Conservation (phyloP, 2,797 vertebrate genomes). For the Gastrophryne carolinensis region DNA sequence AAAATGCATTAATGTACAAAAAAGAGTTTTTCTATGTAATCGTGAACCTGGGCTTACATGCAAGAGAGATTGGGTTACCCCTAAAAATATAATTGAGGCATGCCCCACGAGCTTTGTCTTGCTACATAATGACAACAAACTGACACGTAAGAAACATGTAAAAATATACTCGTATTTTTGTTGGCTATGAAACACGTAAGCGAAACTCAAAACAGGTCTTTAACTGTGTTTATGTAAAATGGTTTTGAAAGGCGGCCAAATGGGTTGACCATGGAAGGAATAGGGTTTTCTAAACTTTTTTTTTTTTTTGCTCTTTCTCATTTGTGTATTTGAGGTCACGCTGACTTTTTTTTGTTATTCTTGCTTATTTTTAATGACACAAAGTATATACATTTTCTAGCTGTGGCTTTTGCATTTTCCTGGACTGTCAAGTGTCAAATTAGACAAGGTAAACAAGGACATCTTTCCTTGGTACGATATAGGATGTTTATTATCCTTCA, state of each 20-base stretch:
- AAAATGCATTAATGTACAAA: background rate
- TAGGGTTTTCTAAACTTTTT: conserved; percentile 70
- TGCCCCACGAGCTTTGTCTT: conserved; percentile 32
- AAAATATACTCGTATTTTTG: conserved; percentile 71
- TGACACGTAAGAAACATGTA: conserved; percentile 65
- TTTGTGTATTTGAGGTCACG: conserved; percentile 61
- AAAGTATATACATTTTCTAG: conserved; percentile 56
- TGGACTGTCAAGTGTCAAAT: conserved; percentile 50
- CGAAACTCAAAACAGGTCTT: conserved; percentile 74
- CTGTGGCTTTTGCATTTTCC: conserved; percentile 23
- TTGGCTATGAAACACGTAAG: conserved; percentile 66
- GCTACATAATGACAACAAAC: conserved; percentile 63
- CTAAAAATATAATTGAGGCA: background rate
- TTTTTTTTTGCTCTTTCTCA: conserved; percentile 42
- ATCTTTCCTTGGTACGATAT: conserved; percentile 56
- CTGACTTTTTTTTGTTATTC: conserved; percentile 62
- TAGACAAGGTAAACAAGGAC: conserved; percentile 52
- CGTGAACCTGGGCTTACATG: background rate
- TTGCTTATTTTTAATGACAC: conserved; percentile 68
- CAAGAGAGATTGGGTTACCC: background rate
- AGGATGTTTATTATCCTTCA: conserved; percentile 44
- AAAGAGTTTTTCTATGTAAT: background rate
- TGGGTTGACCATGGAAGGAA: conserved; percentile 69
- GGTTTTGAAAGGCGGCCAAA: conserved; percentile 73
- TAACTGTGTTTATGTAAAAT: conserved; percentile 76